Percentiles rank a stretch among this genome's conserved stretches.
phyloP scores from a whole-genome alignment of 2,113 vertebrate species.

The Pterocles gutturalis region DNA sequence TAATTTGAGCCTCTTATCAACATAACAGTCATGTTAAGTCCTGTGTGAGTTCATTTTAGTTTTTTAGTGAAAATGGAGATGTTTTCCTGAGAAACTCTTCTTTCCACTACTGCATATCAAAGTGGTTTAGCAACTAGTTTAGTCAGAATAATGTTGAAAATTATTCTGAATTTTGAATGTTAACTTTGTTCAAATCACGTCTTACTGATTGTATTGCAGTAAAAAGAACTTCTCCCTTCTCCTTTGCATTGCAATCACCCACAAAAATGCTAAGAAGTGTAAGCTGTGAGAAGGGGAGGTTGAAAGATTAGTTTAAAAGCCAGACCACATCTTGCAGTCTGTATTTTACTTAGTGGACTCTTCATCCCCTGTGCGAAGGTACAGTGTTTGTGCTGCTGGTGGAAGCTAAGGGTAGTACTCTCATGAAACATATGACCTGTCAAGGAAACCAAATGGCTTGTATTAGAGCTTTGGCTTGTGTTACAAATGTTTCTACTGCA shows the following conservation, averaged over 20 bases:
- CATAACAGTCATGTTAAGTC: neutral
- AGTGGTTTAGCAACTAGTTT: neutral
- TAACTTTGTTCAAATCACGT: neutral
- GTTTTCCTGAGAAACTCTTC: neutral
- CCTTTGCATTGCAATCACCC: neutral
- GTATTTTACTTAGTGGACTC: neutral
- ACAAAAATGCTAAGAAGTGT: neutral
- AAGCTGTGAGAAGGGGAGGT: fast-evolving
- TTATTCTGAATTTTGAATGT: neutral
- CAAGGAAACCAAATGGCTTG: neutral
- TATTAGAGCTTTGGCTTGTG: neutral
- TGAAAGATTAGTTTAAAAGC: neutral
- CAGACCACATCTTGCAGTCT: neutral
- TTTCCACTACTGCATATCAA: neutral
- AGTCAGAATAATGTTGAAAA: neutral
- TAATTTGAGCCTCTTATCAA: neutral
- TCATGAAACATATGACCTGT: neutral
- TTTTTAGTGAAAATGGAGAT: neutral
- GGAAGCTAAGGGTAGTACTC: neutral
- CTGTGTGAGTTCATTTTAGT: neutral
- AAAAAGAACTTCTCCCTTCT: neutral
- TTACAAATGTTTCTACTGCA: fast-evolving
- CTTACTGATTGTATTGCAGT: neutral
- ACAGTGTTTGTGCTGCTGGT: neutral
- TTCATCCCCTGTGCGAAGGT: neutral